Conservation (phyloP, 2,888 invertebrate genomes). For the Mystacides longicornis region DNA sequence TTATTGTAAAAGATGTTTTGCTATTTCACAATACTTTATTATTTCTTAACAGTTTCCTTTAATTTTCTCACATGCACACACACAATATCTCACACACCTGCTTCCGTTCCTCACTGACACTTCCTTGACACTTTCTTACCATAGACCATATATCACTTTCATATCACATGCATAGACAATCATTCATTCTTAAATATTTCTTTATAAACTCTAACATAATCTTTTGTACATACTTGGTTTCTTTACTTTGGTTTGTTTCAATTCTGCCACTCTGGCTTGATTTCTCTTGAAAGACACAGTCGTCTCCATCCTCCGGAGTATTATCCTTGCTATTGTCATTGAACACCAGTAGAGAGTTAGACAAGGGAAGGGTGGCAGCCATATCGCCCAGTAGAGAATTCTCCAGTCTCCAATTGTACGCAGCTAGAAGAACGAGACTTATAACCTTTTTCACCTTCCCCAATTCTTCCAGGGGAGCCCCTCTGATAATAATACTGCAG, state of each 20-base stretch:
- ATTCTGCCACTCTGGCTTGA: background rate
- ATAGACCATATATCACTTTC: too few species aligned
- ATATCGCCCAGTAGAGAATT: constrained; percentile 87
- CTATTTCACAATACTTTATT: too few species aligned
- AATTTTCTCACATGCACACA: too few species aligned
- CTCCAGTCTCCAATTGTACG: constrained; percentile 90
- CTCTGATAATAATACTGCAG: constrained; percentile 82
- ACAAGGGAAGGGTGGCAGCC: constrained; percentile 44
- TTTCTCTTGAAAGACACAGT: background rate
- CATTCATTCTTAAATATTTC: too few species aligned
- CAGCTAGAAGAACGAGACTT: constrained; percentile 71
- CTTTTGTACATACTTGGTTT: too few species aligned
- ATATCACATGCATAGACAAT: too few species aligned
- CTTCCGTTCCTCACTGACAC: too few species aligned
- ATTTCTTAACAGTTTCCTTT: too few species aligned
- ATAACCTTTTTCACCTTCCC: constrained; percentile 76
- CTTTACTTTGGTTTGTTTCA: background rate
- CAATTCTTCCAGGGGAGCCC: constrained; percentile 63
- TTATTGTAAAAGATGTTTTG: too few species aligned
- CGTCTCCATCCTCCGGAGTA: constrained; percentile 29
- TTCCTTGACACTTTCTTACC: too few species aligned
- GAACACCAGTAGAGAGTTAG: constrained; percentile 37
- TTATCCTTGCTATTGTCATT: constrained; percentile 38
- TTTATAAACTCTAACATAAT: too few species aligned
- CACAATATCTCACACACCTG: too few species aligned